phyloP scores from a whole-genome alignment of 2,113 vertebrate genomes.

The Chrysemys picta region DNA sequence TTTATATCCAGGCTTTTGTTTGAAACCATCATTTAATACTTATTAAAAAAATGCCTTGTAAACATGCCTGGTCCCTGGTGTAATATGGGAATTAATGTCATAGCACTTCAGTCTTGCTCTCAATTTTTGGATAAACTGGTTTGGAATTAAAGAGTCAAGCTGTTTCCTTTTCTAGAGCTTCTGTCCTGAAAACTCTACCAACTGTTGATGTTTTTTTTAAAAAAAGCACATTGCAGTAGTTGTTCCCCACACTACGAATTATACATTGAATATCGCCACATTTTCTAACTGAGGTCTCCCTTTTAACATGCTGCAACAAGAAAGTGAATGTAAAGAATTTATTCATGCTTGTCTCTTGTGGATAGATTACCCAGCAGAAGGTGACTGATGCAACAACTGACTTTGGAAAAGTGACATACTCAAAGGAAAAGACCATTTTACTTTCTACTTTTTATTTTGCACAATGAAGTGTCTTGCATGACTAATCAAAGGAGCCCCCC shows the following conservation, averaged over 20 bases:
- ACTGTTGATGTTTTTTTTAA: constrained; percentile 63
- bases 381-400: constrained; percentile 33
- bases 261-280: constrained; percentile 57
- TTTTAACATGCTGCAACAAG: constrained; percentile 85
- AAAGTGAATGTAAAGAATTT: constrained; percentile 93
- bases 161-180: constrained; percentile 73
- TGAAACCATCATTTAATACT: not conserved
- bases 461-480: constrained; percentile 35
- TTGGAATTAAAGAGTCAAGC: constrained; percentile 67
- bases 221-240: constrained; percentile 45
- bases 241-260: constrained; percentile 52
- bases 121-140: constrained; percentile 48
- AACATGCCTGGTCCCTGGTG: not conserved
- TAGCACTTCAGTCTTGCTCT: constrained; percentile 30
- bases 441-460: constrained; percentile 25
- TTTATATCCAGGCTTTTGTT: not conserved
- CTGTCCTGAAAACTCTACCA: constrained; percentile 70
- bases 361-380: constrained; percentile 71
- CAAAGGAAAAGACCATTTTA: constrained; percentile 4
- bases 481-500: constrained; percentile 38
- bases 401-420: constrained; percentile 50
- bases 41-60: not conserved
- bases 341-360: constrained; percentile 69
- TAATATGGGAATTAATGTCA: constrained; percentile 8
- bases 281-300: constrained; percentile 69